Evolutionary conservation across 2,888 invertebrate species (phyloP), one percentile per base, ranked within the genome.

Genomic region (Aphidoletes aphidimyza): DNA sequence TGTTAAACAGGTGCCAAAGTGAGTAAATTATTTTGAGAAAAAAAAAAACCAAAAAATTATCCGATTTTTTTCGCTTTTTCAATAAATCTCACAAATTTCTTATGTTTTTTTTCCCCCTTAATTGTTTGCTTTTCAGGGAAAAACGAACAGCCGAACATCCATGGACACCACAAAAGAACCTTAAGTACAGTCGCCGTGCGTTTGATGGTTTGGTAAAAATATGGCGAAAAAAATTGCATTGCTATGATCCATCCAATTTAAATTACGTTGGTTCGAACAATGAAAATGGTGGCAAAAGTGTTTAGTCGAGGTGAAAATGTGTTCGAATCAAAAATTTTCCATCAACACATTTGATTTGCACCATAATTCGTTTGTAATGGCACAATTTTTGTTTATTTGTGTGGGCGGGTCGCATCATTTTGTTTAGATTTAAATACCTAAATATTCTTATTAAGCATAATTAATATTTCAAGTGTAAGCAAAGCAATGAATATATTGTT

Each of bases 151-250:
- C 91, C 85, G 93, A 93, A 5, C 95, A 98, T 90, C 98, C 98
- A 0, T 92, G 92, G 87, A 98, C 98, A 1, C 98, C 98, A 5
- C 95, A 97, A 87, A 98, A 97, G 90, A 92, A 93, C 88, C 89
- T 92, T 37, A 97, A 97, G 90, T 97, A 96, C 89, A 97, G 97
- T 87, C 93, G 98, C 69, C 92, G 98, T 86, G 97, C 96, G 14
- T 99, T 97, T 95, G 98, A 99, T 89, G 94, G 94, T 39, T 92
- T 97, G 86, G 93, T 98, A 0, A 94, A 93, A 89, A 92, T 95
- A 85, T 98, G 98, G 98, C 93, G 97, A 84, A 93, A 94, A 87
- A 92, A 94, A 86, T 91, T 98, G 83, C 98, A 98, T 88, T 91
- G 92, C 86, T 97, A 94, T 92, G 96, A 96, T 89, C 92, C 93